Percentiles rank a stretch among this genome's conserved stretches.
phyloP scores from a whole-genome alignment of 2,113 vertebrate species.

The Coreoperca whiteheadi region DNA sequence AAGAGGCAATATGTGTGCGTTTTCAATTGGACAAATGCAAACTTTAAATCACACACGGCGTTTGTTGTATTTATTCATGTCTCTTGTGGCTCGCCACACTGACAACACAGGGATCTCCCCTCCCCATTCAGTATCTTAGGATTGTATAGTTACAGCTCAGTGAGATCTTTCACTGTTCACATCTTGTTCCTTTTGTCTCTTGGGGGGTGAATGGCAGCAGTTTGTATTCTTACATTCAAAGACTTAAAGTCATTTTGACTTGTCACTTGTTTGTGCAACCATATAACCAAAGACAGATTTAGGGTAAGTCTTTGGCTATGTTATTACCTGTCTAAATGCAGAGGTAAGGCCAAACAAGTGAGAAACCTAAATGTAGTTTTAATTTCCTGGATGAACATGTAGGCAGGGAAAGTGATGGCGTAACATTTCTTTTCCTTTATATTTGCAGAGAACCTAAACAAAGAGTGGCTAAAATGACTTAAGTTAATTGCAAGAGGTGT shows the following conservation, averaged over 20 bases:
- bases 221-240: slow-evolving; percentile 4
- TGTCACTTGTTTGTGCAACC: background rate
- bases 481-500: too few relatives aligned
- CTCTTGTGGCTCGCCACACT: slow-evolving; percentile 43
- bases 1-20: slow-evolving; percentile 54
- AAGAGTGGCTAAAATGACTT: background rate
- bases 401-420: background rate
- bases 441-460: background rate
- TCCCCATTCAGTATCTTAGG: slow-evolving; percentile 23
- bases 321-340: background rate
- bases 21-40: slow-evolving; percentile 54
- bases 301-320: background rate
- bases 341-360: background rate
- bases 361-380: background rate
- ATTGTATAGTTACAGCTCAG: slow-evolving; percentile 15
- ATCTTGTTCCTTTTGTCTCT: slow-evolving; percentile 1
- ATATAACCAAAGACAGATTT: background rate
- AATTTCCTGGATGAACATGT: background rate
- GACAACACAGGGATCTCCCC: slow-evolving; percentile 6
- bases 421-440: background rate
- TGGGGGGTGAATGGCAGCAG: slow-evolving; percentile 2
- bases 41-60: slow-evolving; percentile 54
- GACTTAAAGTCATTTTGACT: background rate
- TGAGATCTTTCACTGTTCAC: slow-evolving; percentile 29
- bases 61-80: slow-evolving; percentile 52